These are phyloP conservation scores for Psephotus haematonotus DNA, from an alignment of 2,113 vertebrate species.

Conservation along the genomic window DNA sequence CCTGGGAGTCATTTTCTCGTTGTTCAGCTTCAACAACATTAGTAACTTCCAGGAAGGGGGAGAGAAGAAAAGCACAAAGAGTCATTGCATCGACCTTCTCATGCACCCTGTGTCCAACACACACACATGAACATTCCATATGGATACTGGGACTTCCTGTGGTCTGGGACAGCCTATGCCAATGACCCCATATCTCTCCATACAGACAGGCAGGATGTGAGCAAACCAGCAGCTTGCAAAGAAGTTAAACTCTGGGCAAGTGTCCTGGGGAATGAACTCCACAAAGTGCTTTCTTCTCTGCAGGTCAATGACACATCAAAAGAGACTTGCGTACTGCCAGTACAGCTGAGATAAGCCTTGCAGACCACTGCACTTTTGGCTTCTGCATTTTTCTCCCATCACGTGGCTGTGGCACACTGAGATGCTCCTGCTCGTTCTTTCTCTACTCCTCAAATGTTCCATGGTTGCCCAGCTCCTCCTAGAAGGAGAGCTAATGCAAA, in stretches of 20 bases:
- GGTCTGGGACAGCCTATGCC: not conserved
- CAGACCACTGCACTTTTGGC: not conserved
- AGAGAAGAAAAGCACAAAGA: not conserved
- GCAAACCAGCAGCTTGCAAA: not conserved
- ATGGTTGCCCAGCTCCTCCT: not conserved
- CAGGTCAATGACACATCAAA: conserved; percentile 41
- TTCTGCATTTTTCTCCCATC: not conserved
- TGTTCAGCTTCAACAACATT: fast-evolving
- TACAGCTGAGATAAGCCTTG: not conserved
- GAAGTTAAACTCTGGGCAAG: not conserved
- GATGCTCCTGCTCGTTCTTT: not conserved
- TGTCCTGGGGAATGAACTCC: not conserved
- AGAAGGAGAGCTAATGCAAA: not conserved
- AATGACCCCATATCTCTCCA: not conserved
- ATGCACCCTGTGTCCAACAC: fast-evolving
- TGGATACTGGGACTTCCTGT: not conserved
- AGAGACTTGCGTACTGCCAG: not conserved
- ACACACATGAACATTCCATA: not conserved
- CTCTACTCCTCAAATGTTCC: not conserved
- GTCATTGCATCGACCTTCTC: too few species aligned
- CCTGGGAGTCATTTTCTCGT: not conserved
- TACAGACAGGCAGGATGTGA: not conserved
- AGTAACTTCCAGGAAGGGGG: not conserved
- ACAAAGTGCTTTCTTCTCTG: not conserved
- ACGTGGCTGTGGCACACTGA: fast-evolving